Evolutionary conservation across 1,140 invertebrate species (phyloP).

Genomic region (Thrips palmi): DNA sequence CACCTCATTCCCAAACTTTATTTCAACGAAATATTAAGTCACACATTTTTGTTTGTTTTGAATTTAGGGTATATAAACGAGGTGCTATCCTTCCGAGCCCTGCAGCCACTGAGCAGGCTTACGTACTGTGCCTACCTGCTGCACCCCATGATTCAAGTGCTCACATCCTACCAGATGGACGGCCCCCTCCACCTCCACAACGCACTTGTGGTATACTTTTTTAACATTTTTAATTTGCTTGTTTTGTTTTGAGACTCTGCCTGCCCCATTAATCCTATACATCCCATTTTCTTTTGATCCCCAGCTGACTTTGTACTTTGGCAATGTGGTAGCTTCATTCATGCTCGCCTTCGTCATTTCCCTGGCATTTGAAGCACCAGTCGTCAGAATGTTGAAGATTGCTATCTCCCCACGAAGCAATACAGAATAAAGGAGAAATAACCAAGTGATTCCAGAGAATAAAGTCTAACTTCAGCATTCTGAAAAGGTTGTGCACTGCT

Average conservation of each 20-base stretch:
- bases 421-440: slow-evolving; percentile 14
- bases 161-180: slow-evolving; percentile 54
- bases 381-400: slow-evolving; percentile 57
- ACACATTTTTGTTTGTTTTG: neutral
- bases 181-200: slow-evolving; percentile 57
- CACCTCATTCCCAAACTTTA: slow-evolving; percentile 9
- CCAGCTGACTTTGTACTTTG: slow-evolving; percentile 56
- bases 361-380: slow-evolving; percentile 54
- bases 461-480: too few relatives aligned
- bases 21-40: slow-evolving; percentile 6
- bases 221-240: neutral
- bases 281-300: slow-evolving; percentile 17
- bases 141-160: slow-evolving; percentile 68
- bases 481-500: too few relatives aligned
- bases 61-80: slow-evolving; percentile 31
- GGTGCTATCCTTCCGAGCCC: slow-evolving; percentile 55
- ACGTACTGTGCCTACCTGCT: slow-evolving; percentile 83
- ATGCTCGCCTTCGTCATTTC: slow-evolving; percentile 57
- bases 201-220: slow-evolving; percentile 38
- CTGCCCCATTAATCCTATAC: neutral
- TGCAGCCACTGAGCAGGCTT: slow-evolving; percentile 69
- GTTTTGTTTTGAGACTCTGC: neutral
- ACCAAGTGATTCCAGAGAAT: slow-evolving; percentile 6
- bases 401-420: slow-evolving; percentile 23
- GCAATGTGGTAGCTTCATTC: slow-evolving; percentile 59